Evolutionary conservation across 2,888 invertebrate species (phyloP), one percentile per base, ranked within the genome.

Genomic region (Tenodera sinensis): DNA sequence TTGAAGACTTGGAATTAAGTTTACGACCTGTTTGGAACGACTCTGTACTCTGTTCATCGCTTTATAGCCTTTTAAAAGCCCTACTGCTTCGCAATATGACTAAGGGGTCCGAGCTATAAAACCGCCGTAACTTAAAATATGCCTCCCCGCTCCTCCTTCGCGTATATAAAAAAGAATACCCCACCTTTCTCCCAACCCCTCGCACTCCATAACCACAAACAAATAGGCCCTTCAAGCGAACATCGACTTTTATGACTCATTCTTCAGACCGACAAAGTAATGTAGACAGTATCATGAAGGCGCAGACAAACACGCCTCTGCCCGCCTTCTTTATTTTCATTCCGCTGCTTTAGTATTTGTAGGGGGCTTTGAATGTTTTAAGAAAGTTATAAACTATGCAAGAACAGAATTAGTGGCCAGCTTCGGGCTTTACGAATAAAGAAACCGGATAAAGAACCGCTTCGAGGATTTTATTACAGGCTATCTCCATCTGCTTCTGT

Each of bases 41-140:
- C 81, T 87, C n/a, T 86, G 86, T 81, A 81, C 71, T 85, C 28
- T 84, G 88, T 88, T 88, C 84, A 88, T 82, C 85, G 82, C 89
- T 90, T 89, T 89, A 89, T 89, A 84, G 89, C 89, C 87, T 90
- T 90, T 89, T 90, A 89, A 90, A 88, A 88, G 89, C 42, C 47
- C 84, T 34, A 54, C 88, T 81, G 71, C n/a, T 15, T 71, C 34
- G 82, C 25, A 27, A 83, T 83, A 83, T 87, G 87, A 87, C 82
- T 87, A 87, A 34, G 83, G 87, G 87, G 87, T 87, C 87, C 30
- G 34, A 87, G 42, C 87, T 87, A 87, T 87, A 87, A 87, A 87
- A 87, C 87, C 87, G 83, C 87, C 87, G 83, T 87, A 87, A 87
- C 81, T 87, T 87, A 87, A 86, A 87, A 87, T 87, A 87, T 87